Percentiles rank a stretch among this genome's conserved stretches.
Evolutionary conservation across 2,797 vertebrate genomes (phyloP).

Genomic region (Macropodus opercularis): DNA sequence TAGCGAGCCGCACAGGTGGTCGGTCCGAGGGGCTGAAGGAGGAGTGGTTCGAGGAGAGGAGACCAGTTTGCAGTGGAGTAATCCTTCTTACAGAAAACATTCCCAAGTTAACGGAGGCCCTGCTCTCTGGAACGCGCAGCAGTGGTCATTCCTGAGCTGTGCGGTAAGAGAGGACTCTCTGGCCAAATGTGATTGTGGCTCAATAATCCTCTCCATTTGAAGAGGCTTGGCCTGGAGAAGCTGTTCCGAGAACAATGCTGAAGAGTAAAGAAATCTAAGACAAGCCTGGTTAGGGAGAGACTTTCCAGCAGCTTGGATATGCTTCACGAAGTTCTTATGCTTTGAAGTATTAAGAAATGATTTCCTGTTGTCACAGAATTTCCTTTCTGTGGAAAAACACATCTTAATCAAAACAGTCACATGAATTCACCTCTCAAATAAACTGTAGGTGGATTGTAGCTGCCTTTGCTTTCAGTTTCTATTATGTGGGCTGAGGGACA

Average conservation of each 20-base stretch:
- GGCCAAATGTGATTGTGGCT: slow-evolving; percentile 35
- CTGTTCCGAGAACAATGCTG: slow-evolving; percentile 46
- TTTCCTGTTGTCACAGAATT: slow-evolving; percentile 9
- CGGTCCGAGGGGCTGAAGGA: slow-evolving; percentile 28
- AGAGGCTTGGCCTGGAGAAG: slow-evolving; percentile 45
- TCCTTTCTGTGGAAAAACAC: slow-evolving; percentile 9
- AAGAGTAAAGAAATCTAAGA: slow-evolving; percentile 19
- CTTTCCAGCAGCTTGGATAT: not conserved
- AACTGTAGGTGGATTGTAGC: slow-evolving; percentile 31
- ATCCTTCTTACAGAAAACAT: slow-evolving; percentile 55
- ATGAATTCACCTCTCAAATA: slow-evolving; percentile 32
- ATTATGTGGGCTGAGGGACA: slow-evolving; percentile 49
- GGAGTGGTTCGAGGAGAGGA: slow-evolving; percentile 9
- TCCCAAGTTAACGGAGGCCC: slow-evolving; percentile 36
- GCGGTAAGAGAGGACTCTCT: slow-evolving; percentile 46
- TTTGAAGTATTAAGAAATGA: slow-evolving; percentile 13
- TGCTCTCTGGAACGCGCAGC: slow-evolving; percentile 35
- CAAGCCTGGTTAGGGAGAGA: not conserved
- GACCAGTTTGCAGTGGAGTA: slow-evolving; percentile 45
- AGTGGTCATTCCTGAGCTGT: slow-evolving; percentile 44
- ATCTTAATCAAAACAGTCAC: slow-evolving; percentile 44
- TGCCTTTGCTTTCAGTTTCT: slow-evolving; percentile 41
- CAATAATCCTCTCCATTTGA: slow-evolving; percentile 56
- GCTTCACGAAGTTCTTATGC: slow-evolving; percentile 10
- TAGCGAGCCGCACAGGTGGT: slow-evolving; percentile 49